Base-by-base conservation (phyloP, 2,113 vertebrate genomes). In the Callocephalon fimbriatum region DNA sequence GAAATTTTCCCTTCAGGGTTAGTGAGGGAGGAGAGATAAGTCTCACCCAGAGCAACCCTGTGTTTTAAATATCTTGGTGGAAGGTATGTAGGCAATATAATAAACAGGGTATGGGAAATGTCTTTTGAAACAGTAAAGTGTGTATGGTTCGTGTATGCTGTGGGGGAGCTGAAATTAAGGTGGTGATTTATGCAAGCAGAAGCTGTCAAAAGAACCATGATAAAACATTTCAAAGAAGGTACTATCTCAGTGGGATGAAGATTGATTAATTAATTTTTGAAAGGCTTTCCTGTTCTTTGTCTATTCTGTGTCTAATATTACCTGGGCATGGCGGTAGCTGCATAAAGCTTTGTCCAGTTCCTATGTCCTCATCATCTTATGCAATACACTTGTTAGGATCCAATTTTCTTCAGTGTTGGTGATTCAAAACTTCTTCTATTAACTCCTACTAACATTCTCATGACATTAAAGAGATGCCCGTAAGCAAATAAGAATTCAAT, bases 401-500 rank as follows among this genome's bases (percentile, higher is more conserved):
- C 72, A 90, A 78, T 93, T 95, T 93, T 86, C 76, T 89, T 91
- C 58, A 38, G 40, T 56, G 61, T 16, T 78, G 40, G 83, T 79
- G 91, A 72, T 94, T 82, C 37, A 53, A 20, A 89, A 78, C 88
- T 90, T 81, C 58, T 88, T 95, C 76, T 75, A 48, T 93, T 96
- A 95, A 95, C 48, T 97, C n/a, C 45, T 88, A 15, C 83, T 92
- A 91, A 75, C 83, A 53, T 93, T 95, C 80, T 91, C 42, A 17
- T 32, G 96, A 80, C 87, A 94, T 96, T 96, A 95, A 84, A 92
- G 86, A 93, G 70, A 87, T 96, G 48, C 42, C 92, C 70, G 40
- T 87, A 82, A 95, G 95, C 94, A 96, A 95, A 78, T 87, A 92
- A 84, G 65, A 90, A 73, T 92, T 92, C 12, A 31, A 92, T 94